Percentiles rank a stretch among this genome's conserved stretches.
These are phyloP conservation scores for Albula goreensis DNA, from an alignment of 2,113 vertebrate species.

Conservation along the genomic window DNA sequence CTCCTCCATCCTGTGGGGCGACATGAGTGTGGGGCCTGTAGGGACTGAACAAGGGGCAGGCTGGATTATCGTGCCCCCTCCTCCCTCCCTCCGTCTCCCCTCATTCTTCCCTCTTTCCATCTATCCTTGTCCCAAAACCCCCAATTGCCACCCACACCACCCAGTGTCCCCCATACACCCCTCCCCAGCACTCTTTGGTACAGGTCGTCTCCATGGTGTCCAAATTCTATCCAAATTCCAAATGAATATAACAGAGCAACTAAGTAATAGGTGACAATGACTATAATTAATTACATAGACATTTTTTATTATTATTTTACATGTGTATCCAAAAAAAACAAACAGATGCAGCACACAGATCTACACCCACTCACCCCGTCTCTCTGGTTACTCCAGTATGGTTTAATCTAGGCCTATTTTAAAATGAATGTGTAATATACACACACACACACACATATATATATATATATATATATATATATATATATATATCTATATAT, in stretches of 20 bases:
- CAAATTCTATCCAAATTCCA: not conserved
- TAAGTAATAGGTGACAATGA: not conserved
- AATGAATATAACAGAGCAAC: not conserved
- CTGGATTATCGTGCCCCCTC: constrained; percentile 52
- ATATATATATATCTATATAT: too few relatives aligned
- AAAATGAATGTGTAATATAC: not conserved
- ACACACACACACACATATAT: too few relatives aligned
- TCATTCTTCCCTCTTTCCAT: constrained; percentile 12
- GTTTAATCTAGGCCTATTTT: not conserved
- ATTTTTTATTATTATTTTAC: constrained; percentile 8
- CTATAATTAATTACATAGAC: not conserved
- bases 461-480: too few relatives aligned
- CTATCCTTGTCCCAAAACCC: not conserved
- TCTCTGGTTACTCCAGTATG: not conserved
- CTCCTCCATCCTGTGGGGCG: not conserved
- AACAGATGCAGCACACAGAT: constrained; percentile 20
- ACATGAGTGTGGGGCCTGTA: not conserved
- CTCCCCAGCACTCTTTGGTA: not conserved
- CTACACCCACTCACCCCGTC: not conserved
- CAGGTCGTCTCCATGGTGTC: constrained; percentile 16
- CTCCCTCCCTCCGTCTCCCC: constrained; percentile 57
- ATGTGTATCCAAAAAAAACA: constrained; percentile 53
- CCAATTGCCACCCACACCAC: constrained; percentile 19
- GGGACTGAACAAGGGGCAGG: constrained; percentile 20
- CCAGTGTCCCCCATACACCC: not conserved